These are phyloP conservation scores for Drosophila kanekoi DNA, from an alignment of 2,888 invertebrate genomes.

Conservation along the genomic window DNA sequence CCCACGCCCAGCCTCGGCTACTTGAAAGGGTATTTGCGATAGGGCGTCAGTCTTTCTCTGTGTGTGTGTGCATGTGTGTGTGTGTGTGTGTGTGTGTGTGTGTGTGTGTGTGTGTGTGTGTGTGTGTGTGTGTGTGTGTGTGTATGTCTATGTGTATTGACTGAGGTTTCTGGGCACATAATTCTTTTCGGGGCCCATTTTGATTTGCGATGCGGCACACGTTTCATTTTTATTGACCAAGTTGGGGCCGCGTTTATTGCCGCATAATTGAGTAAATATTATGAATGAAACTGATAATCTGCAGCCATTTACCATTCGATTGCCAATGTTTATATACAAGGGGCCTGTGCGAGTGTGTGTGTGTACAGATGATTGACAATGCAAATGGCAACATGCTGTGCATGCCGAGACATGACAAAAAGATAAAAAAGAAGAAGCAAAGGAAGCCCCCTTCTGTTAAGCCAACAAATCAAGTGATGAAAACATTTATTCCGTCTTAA, in stretches of 20 bases:
- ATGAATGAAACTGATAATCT: slow-evolving; percentile 73
- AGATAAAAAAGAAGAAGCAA: not conserved
- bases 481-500: slow-evolving; percentile 8
- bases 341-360: slow-evolving; percentile 2
- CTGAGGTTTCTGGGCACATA: not conserved
- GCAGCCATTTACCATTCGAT: slow-evolving; percentile 63
- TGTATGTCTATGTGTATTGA: not conserved
- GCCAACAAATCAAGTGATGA: slow-evolving; percentile 29
- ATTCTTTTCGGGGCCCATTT: slow-evolving; percentile 22
- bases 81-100: not conserved
- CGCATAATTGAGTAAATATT: slow-evolving; percentile 73
- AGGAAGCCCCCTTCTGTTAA: slow-evolving; percentile 8
- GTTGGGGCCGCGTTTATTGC: slow-evolving; percentile 71
- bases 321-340: slow-evolving; percentile 8
- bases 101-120: not conserved
- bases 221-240: slow-evolving; percentile 70
- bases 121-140: not conserved
- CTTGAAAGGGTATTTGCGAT: slow-evolving; percentile 11
- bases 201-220: slow-evolving; percentile 62
- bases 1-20: not conserved
- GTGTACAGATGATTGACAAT: slow-evolving; percentile 51
- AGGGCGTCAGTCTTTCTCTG: not conserved
- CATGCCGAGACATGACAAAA: slow-evolving; percentile 22
- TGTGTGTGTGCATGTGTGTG: not conserved
- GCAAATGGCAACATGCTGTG: slow-evolving; percentile 53